A percentile compares a stretch with the other conserved stretches of the same genome.
Conservation (phyloP, 2,888 invertebrate genomes). For the Allolobophora icterica region DNA sequence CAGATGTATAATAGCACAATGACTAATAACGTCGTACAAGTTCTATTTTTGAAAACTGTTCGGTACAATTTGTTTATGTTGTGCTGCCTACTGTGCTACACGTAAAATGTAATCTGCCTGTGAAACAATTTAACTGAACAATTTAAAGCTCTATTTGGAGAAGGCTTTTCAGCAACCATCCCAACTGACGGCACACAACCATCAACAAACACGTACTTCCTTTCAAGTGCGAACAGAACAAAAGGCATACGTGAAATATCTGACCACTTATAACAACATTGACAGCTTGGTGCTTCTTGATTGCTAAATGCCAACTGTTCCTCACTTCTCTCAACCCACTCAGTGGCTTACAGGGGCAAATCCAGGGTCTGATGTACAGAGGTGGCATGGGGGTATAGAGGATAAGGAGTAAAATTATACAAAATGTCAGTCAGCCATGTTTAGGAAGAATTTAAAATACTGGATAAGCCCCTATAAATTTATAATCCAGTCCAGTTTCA, state of each 20-base stretch:
- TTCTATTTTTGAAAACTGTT: neutral
- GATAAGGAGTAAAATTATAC: too few relatives aligned
- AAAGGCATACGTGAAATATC: neutral
- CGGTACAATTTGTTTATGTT: neutral
- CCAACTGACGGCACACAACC: neutral
- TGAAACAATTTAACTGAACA: neutral
- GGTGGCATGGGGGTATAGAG: too few relatives aligned
- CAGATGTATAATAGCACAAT: neutral
- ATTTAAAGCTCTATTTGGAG: neutral
- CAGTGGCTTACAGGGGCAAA: neutral
- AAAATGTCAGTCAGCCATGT: too few relatives aligned
- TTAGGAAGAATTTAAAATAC: neutral
- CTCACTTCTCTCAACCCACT: neutral
- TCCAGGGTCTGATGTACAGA: too few relatives aligned
- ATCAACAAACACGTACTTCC: neutral
- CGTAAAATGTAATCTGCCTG: neutral
- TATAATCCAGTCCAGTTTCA: neutral
- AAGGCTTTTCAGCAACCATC: neutral
- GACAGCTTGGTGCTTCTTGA: neutral
- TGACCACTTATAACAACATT: neutral
- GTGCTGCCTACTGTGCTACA: neutral
- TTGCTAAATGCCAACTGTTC: neutral
- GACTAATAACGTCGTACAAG: neutral
- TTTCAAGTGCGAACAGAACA: constrained; percentile 11
- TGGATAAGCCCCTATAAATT: too few relatives aligned